These are phyloP conservation scores for Vanacampus margaritifer DNA, from an alignment of 2,113 vertebrate species.

Conservation along the genomic window DNA sequence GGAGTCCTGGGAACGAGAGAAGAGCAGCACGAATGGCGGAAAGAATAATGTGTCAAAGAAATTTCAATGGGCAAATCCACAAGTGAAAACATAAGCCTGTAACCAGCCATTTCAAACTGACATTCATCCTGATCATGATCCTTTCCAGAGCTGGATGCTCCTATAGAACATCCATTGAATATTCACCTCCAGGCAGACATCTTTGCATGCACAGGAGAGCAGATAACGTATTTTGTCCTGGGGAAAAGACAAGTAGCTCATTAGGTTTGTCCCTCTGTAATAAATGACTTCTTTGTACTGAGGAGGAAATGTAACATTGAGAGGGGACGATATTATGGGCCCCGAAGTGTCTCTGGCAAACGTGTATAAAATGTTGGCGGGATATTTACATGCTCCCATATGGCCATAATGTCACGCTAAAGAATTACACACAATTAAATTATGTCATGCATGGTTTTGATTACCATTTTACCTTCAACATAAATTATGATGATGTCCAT, in stretches of 20 bases:
- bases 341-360: neutral
- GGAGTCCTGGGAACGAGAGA: conserved; percentile 18
- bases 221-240: neutral
- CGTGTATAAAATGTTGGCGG: neutral
- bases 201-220: neutral
- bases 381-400: neutral
- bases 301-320: neutral
- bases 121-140: neutral
- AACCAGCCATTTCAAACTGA: neutral
- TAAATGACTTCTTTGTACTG: neutral
- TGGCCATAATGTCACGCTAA: neutral
- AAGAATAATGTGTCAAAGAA: neutral
- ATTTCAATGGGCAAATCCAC: neutral
- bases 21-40: neutral
- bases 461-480: too few relatives aligned
- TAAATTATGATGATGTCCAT: too few relatives aligned
- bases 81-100: neutral
- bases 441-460: neutral
- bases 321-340: too few relatives aligned
- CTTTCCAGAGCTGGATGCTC: neutral
- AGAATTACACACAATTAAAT: neutral
- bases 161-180: neutral
- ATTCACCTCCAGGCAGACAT: neutral
- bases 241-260: too few relatives aligned
- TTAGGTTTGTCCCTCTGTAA: neutral